Conservation (phyloP, 2,888 invertebrate species). For the Rhamnusium bicolor region DNA sequence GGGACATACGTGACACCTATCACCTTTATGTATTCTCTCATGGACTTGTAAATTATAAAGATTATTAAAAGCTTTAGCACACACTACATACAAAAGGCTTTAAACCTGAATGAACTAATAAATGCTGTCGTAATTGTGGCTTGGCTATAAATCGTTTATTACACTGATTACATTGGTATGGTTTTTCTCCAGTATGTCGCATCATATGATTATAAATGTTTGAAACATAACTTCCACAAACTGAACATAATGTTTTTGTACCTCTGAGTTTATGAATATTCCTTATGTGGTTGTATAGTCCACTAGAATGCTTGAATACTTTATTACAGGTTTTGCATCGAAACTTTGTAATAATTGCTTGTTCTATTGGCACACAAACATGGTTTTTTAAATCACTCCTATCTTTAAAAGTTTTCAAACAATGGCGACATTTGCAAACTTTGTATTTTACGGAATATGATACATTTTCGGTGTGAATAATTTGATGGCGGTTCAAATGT, state of each 20-base stretch:
- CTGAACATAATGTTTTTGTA: conserved; percentile 59
- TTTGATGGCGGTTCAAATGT: conserved; percentile 61
- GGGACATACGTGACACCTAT: conserved; percentile 61
- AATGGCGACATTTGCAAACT: conserved; percentile 59
- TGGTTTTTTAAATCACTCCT: conserved; percentile 55
- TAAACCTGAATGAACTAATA: conserved; percentile 61
- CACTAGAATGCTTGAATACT: conserved; percentile 58
- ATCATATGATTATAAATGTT: conserved; percentile 63
- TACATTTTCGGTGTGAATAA: conserved; percentile 63
- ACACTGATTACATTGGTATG: conserved; percentile 60
- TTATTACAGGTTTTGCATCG: conserved; percentile 61
- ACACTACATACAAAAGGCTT: conserved; percentile 63
- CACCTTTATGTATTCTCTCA: conserved; percentile 63
- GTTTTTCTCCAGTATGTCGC: conserved; percentile 58
- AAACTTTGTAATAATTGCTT: conserved; percentile 38
- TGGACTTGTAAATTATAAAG: conserved; percentile 64
- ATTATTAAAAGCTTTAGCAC: conserved; percentile 63
- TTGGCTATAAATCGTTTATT: conserved; percentile 59
- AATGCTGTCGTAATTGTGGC: conserved; percentile 59
- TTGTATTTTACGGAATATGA: conserved; percentile 61
- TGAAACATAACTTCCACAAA: conserved; percentile 60
- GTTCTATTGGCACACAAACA: conserved; percentile 54
- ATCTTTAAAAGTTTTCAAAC: conserved; percentile 59
- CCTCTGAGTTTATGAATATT: conserved; percentile 57
- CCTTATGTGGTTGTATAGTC: conserved; percentile 57